These are phyloP conservation scores for Cololabis saira DNA, from an alignment of 2,113 vertebrate species.

Conservation along the genomic window DNA sequence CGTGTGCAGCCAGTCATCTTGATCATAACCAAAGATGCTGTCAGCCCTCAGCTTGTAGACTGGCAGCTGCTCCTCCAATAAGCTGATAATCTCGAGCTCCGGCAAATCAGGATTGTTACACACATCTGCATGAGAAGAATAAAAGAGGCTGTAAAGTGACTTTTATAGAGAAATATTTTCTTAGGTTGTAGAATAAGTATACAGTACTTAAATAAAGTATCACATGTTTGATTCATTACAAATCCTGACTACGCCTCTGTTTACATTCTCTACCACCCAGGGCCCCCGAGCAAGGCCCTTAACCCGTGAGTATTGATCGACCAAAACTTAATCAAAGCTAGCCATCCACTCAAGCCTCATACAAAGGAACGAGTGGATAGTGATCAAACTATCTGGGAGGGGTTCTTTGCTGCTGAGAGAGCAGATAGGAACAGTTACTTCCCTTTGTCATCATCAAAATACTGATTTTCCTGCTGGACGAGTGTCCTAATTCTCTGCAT, in stretches of 20 bases:
- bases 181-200: too few species aligned
- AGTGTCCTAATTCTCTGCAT: neutral
- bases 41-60: slow-evolving; percentile 97
- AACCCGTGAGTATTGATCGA: neutral
- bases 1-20: slow-evolving; percentile 98
- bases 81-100: slow-evolving; percentile 98
- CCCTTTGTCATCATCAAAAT: neutral
- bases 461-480: too few species aligned
- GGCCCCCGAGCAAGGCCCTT: too few species aligned
- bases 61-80: slow-evolving; percentile 97
- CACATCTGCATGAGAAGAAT: slow-evolving; percentile 85
- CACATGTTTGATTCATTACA: too few species aligned
- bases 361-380: neutral
- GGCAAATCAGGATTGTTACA: slow-evolving; percentile 98
- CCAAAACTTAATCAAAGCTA: neutral
- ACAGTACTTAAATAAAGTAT: too few species aligned
- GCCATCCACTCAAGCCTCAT: neutral
- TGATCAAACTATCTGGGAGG: neutral
- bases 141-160: slow-evolving; percentile 1
- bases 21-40: slow-evolving; percentile 96
- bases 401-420: neutral
- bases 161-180: too few species aligned
- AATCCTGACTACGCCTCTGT: too few species aligned
- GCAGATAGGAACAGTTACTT: neutral
- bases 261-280: too few species aligned